Evolutionary conservation across 2,797 vertebrate genomes (phyloP), one percentile per base, ranked within the genome.

Genomic region (Cheracebus regulus): DNA sequence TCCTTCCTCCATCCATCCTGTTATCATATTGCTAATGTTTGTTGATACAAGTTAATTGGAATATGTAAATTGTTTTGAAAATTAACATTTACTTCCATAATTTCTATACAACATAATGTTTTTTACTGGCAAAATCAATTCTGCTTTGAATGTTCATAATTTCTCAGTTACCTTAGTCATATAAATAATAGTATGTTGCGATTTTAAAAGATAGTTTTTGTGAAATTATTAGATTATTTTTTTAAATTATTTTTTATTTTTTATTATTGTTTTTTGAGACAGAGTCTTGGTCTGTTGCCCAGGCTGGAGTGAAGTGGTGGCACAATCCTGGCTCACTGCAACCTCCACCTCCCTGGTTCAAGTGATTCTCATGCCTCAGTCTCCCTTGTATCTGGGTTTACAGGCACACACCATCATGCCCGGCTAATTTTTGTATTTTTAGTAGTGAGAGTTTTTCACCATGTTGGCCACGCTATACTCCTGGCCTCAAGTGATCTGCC

Each of bases 71-170:
- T 90, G 5, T 10, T 73, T 4, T 78, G 67, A 72, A 72, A 96
- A 90, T 92, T 39, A n/a, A 36, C 64, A 19, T 79, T 64, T 55
- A 50, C 79, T 58, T 55, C 5, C 6, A 30, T 61, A 55, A 61
- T 87, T 89, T 90, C 36, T 73, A 13, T 67, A 50, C 7, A 78
- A 33, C n/a, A 79, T 39, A 61, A 41, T 19, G 24, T 61, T 96
- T 94, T 73, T 75, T 57, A 88, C 83, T 94, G 39, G 26, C 44
- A 93, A 44, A 87, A 89, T 82, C 41, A 76, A 81, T 76, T 90
- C 46, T 95, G 46, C 50, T 88, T 90, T 83, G 81, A 57, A 73
- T 50, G 44, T 78, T 76, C n/a, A 50, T 89, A 92, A 79, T 44
- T 90, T 95, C 30, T 82, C 12, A 20, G 9, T 64, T 80, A 72